phyloP scores from a whole-genome alignment of 2,113 vertebrate species.

The Leucoraja erinaceus region DNA sequence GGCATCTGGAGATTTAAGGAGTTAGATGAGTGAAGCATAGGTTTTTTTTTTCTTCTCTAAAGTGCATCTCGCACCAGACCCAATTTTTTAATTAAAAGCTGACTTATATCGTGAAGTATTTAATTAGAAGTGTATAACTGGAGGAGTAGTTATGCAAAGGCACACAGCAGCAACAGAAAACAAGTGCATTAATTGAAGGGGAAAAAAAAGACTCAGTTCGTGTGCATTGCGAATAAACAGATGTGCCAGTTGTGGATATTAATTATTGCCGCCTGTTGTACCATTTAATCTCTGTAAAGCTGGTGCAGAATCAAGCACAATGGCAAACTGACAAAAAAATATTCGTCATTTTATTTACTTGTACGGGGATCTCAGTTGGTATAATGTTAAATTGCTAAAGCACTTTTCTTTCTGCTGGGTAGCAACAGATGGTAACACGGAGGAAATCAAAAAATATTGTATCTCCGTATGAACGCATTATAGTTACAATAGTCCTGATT shows the following conservation, averaged over 20 bases:
- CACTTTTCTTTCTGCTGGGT: not conserved
- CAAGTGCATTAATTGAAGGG: constrained; percentile 17
- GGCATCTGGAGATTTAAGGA: constrained; percentile 17
- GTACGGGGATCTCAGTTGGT: not conserved
- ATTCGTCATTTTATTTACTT: not conserved
- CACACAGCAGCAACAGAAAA: constrained; percentile 7
- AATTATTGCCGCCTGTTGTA: not conserved
- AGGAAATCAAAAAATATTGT: not conserved
- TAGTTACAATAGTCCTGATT: not conserved
- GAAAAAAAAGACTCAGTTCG: not conserved
- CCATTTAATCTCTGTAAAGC: not conserved
- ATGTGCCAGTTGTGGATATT: not conserved
- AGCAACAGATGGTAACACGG: not conserved
- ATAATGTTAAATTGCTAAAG: not conserved
- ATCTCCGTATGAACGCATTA: not conserved
- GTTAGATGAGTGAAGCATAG: not conserved
- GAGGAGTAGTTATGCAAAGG: not conserved
- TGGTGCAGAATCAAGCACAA: not conserved
- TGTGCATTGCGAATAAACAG: not conserved
- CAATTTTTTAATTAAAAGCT: constrained; percentile 24
- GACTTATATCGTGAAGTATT: constrained; percentile 18
- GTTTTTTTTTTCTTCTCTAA: not conserved
- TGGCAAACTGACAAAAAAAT: not conserved
- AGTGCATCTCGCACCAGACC: not conserved
- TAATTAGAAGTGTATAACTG: constrained; percentile 6